These are phyloP conservation scores for Drosophila subobscura DNA, from an alignment of 1,140 invertebrate species.

Conservation along the genomic window DNA sequence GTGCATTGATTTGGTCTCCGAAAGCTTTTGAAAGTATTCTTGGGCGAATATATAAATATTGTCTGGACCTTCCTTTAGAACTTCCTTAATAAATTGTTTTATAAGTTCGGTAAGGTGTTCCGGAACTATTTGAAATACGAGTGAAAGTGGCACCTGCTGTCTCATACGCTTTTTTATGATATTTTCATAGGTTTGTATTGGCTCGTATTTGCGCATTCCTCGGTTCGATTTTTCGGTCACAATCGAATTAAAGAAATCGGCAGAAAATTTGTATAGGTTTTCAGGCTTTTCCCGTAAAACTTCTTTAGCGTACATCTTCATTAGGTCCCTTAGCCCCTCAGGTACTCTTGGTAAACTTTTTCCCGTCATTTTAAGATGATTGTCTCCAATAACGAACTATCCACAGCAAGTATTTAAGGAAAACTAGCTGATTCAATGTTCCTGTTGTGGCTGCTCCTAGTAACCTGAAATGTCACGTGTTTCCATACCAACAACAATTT, in stretches of 20 bases:
- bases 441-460: constrained; percentile 16
- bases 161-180: constrained; percentile 60
- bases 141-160: constrained; percentile 67
- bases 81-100: constrained; percentile 85
- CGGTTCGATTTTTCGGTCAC: constrained; percentile 76
- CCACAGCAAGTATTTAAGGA: constrained; percentile 59
- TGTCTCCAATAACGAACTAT: constrained; percentile 19
- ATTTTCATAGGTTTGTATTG: constrained; percentile 59
- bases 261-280: constrained; percentile 84
- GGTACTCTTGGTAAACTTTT: constrained; percentile 84
- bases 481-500: constrained; percentile 59
- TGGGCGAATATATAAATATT: constrained; percentile 84
- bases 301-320: constrained; percentile 85
- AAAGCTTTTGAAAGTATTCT: constrained; percentile 84
- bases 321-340: constrained; percentile 84
- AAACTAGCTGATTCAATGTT: constrained; percentile 55
- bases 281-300: constrained; percentile 84
- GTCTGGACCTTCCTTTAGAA: constrained; percentile 84
- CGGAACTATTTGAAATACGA: constrained; percentile 84
- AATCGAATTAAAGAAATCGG: constrained; percentile 84
- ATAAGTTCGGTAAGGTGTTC: constrained; percentile 84
- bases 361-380: constrained; percentile 54
- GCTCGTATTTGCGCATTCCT: constrained; percentile 49
- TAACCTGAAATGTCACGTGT: constrained; percentile 46
- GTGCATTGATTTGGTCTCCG: constrained; percentile 68